Conservation (phyloP, 1,140 invertebrate species). For the Nephotettix cincticeps region DNA sequence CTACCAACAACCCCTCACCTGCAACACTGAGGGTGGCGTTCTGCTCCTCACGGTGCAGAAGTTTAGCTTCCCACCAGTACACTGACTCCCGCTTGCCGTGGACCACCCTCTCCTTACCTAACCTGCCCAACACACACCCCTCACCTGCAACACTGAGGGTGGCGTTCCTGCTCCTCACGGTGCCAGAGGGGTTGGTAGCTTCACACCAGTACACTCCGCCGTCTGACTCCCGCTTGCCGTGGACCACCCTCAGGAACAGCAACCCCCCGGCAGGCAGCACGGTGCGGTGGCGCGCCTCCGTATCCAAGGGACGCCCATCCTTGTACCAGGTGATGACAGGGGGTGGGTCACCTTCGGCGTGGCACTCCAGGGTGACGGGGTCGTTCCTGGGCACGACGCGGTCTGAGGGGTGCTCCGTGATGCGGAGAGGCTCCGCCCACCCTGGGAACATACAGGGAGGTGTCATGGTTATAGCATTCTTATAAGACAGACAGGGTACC, state of each 20-base stretch:
- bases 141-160: constrained; percentile 78
- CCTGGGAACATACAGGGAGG: too few relatives aligned
- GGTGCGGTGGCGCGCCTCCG: constrained; percentile 35
- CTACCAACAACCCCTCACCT: too few relatives aligned
- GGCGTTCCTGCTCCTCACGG: constrained; percentile 70
- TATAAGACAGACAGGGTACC: too few relatives aligned
- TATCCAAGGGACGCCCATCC: constrained; percentile 70
- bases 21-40: constrained; percentile 76
- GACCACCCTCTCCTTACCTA: too few relatives aligned
- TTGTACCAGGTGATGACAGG: constrained; percentile 88
- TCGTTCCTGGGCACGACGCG: constrained; percentile 79
- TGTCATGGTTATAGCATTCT: too few relatives aligned
- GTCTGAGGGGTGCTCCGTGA: constrained; percentile 41
- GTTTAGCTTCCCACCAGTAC: constrained; percentile 80
- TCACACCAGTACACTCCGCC: constrained; percentile 85
- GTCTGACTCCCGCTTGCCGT: constrained; percentile 83
- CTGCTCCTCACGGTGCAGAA: constrained; percentile 74
- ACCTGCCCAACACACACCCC: too few relatives aligned
- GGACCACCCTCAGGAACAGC: constrained; percentile 59
- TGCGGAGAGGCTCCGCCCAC: too few relatives aligned
- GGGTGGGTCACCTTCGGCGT: constrained; percentile 88
- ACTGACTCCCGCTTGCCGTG: constrained; percentile 83
- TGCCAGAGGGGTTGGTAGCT: constrained; percentile 80
- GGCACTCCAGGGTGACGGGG: constrained; percentile 86
- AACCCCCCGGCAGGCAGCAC: constrained; percentile 37